phyloP scores from a whole-genome alignment of 2,113 vertebrate species.

The Halichoerus grypus region DNA sequence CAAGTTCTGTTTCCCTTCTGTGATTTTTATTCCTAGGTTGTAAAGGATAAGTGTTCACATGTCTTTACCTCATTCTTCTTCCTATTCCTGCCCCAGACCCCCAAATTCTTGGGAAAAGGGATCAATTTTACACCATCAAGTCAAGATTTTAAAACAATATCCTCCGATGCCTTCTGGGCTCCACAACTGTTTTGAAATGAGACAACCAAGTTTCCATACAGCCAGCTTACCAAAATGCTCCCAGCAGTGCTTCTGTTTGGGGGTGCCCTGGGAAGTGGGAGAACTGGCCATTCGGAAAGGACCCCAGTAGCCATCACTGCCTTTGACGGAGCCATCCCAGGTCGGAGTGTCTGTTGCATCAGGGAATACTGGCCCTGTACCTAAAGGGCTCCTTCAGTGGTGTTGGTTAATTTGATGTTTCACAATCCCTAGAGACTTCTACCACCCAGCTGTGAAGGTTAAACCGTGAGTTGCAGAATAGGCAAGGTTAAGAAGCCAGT shows the following conservation, averaged over 20 bases:
- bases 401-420: not conserved
- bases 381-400: not conserved
- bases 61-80: not conserved
- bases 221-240: not conserved
- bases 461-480: not conserved
- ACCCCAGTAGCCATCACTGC: not conserved
- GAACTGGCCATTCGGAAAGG: not conserved
- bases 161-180: not conserved
- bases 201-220: not conserved
- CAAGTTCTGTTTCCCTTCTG: not conserved
- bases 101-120: not conserved
- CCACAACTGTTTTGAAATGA: not conserved
- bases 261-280: not conserved
- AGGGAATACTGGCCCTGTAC: not conserved
- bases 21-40: not conserved
- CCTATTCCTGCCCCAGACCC: no score
- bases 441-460: no score
- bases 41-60: not conserved
- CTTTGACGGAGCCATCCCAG: fast-evolving
- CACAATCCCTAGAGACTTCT: not conserved
- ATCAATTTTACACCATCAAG: not conserved
- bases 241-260: fast-evolving
- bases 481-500: not conserved
- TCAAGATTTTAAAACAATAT: not conserved
- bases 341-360: not conserved